These are phyloP conservation scores for Protomyctophum bolini DNA, from an alignment of 2,113 vertebrate species.

Conservation along the genomic window DNA sequence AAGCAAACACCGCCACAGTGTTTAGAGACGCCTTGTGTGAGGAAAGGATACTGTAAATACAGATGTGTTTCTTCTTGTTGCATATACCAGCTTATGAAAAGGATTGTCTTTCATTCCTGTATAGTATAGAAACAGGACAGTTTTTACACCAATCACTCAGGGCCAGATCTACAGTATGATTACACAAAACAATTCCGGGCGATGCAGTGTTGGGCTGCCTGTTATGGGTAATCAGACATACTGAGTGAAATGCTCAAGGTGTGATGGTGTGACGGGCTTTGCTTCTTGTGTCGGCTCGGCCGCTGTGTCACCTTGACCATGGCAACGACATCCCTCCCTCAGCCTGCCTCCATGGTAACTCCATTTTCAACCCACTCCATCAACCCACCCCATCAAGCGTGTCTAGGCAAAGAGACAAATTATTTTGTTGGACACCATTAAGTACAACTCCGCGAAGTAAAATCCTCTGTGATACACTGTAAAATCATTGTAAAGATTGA, in stretches of 20 bases:
- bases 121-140: no score
- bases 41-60: constrained; percentile 5
- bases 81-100: background rate
- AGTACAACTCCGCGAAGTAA: background rate
- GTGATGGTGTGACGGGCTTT: constrained; percentile 35
- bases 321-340: constrained; percentile 52
- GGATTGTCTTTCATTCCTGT: background rate
- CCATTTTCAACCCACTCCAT: constrained; percentile 36
- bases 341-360: constrained; percentile 46
- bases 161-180: background rate
- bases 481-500: no score
- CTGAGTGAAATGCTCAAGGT: constrained; percentile 33
- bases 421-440: constrained; percentile 16
- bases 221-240: constrained; percentile 23
- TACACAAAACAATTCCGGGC: constrained; percentile 20
- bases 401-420: background rate
- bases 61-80: background rate
- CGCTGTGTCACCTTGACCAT: constrained; percentile 48
- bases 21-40: constrained; percentile 22
- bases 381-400: constrained; percentile 22
- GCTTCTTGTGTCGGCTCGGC: constrained; percentile 56
- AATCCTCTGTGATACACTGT: no score
- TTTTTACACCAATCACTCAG: background rate
- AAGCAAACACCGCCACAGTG: constrained; percentile 4
- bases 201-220: background rate